Evolutionary conservation across 2,113 vertebrate species (phyloP).

Genomic region (Chaetura pelagica): DNA sequence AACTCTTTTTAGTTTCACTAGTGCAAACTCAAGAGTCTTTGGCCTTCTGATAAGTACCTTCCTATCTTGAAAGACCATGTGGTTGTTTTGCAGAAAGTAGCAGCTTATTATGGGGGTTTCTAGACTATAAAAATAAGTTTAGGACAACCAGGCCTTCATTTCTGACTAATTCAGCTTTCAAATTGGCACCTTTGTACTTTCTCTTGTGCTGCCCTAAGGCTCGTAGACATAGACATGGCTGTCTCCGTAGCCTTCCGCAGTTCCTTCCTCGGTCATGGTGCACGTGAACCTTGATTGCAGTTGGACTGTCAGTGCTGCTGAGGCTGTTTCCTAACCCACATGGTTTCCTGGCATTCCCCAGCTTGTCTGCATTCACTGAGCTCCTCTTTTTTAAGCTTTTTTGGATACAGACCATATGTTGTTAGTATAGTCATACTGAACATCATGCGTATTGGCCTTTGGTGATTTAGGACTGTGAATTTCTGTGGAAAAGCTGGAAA

Average conservation of each 20-base stretch:
- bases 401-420: conserved; percentile 4
- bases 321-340: not conserved
- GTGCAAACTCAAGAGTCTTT: not conserved
- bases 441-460: not conserved
- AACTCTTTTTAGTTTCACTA: not conserved
- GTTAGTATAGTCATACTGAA: not conserved
- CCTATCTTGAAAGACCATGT: not conserved
- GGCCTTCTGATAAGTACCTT: not conserved
- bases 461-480: conserved; percentile 43
- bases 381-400: conserved; percentile 34
- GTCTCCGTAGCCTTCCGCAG: not conserved
- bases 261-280: not conserved
- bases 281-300: not conserved
- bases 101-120: not conserved
- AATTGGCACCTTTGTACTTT: not conserved
- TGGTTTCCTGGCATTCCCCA: not conserved
- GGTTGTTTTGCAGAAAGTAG: not conserved
- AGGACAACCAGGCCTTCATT: not conserved
- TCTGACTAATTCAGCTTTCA: not conserved
- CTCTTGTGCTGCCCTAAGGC: not conserved
- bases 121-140: not conserved
- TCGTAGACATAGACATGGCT: fast-evolving
- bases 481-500: conserved; percentile 31
- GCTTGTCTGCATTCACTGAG: not conserved
- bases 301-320: not conserved